Evolutionary conservation across 1,140 invertebrate species (phyloP), one percentile per base, ranked within the genome.

Genomic region (Drosophila pruinosa): DNA sequence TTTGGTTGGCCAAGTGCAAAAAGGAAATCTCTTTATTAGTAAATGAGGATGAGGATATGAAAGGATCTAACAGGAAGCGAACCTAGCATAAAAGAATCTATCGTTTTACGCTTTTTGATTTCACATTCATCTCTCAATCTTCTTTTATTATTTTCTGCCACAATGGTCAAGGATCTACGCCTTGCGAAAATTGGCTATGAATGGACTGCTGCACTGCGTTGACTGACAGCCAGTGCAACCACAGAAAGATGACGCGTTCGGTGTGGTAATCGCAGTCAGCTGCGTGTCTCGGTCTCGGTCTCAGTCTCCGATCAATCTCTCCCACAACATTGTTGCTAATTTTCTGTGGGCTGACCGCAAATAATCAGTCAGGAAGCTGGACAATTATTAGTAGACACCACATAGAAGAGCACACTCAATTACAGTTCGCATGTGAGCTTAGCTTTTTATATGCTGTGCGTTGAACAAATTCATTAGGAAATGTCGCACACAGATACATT

Each of bases 361-460:
- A 88, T 88, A 88, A 88, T 88, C 75, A 69, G 74, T 72, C 77
- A 86, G 81, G 81, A 85, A 85, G 65, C 76, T 77, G 64, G 17
- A 17, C 26, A 28, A 50, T 12, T 59, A 36, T 47, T 59, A 26
- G 22, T 19, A 10, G 34, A 53, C 43, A 14, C 28, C 17, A 53
- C 7, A 36, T 34, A 39, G 53, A 7, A 39, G 14, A 7, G 36
- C 7, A 48, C 14, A 24, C 34, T 39, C 26, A 31, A 31, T 14
- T 24, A 19, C 39, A 10, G 7, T 48, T 4, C 1, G 39, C 21
- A 52, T 48, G 39, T 81, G 58, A 34, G 58, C 61, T 63, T 65
- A 12, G 31, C 31, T 34, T 34, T 12, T 34, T 34, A n/a, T n/a
- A n/a, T n/a, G 31, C 10, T 34, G 31, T 12, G 31, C 3, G 31